Percentiles rank a stretch among this genome's conserved stretches.
Conservation (phyloP, 2,113 vertebrate genomes). For the Colistium nudipinnis region DNA sequence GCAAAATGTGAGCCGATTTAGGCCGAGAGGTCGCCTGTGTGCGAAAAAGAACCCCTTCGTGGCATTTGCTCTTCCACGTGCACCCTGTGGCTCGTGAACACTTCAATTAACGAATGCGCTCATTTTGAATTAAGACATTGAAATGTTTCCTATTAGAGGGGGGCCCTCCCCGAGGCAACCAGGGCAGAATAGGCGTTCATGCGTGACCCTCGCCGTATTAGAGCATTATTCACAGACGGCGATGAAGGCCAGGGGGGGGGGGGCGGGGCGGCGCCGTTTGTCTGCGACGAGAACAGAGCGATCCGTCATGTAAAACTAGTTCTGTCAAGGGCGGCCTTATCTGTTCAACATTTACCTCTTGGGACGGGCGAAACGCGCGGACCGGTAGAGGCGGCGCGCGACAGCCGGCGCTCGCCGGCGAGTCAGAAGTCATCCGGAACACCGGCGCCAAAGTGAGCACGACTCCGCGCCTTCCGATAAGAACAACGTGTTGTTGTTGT, state of each 20-base stretch:
- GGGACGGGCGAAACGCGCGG: conserved; percentile 48
- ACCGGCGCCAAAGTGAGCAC: conserved; percentile 15
- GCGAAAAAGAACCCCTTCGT: not conserved
- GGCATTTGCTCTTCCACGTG: not conserved
- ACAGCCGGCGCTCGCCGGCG: conserved; percentile 1
- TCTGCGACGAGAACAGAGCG: conserved; percentile 47
- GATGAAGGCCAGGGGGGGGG: conserved; percentile 39
- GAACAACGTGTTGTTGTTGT: conserved; percentile 33
- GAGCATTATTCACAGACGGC: conserved; percentile 38
- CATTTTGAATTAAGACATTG: conserved; percentile 33
- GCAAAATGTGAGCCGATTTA: not conserved
- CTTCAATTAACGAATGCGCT: too few species aligned
- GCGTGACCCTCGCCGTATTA: conserved; percentile 18
- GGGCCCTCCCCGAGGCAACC: conserved; percentile 15
- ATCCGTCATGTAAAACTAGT: conserved; percentile 65
- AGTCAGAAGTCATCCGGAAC: conserved; percentile 37
- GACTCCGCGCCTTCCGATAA: conserved; percentile 25
- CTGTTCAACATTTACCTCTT: conserved; percentile 30
- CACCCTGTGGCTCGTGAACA: conserved; percentile 5
- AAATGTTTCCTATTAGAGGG: conserved; percentile 27
- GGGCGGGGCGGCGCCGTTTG: conserved; percentile 21
- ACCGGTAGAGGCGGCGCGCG: conserved; percentile 23
- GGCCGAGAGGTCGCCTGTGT: not conserved
- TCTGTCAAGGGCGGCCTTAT: conserved; percentile 55
- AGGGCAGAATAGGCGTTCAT: conserved; percentile 2